Percentiles rank a stretch among this genome's conserved stretches.
phyloP scores from a whole-genome alignment of 2,113 vertebrate species.

The Ondatra zibethicus region DNA sequence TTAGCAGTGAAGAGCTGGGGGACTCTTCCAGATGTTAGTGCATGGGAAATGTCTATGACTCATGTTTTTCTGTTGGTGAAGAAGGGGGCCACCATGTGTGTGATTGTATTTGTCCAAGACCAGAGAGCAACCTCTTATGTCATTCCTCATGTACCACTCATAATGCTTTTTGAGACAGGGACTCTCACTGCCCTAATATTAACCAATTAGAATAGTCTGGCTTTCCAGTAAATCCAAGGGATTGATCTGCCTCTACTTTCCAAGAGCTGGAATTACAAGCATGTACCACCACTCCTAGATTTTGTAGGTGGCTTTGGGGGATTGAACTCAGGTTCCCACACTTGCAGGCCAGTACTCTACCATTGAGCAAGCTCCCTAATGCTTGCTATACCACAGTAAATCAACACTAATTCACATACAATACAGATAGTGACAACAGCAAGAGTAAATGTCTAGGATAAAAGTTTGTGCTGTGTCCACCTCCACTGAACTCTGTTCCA shows the following conservation, averaged over 20 bases:
- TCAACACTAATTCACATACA: background rate
- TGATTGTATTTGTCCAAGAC: background rate
- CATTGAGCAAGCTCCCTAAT: background rate
- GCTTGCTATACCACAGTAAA: background rate
- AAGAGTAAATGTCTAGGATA: background rate
- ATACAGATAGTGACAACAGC: background rate
- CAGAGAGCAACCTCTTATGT: background rate
- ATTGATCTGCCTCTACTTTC: background rate
- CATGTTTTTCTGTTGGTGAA: background rate
- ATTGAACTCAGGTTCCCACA: background rate
- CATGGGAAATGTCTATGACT: background rate
- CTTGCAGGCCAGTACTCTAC: background rate
- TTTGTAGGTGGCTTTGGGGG: background rate
- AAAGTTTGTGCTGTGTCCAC: background rate
- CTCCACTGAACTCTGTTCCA: background rate
- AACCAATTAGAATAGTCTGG: no score
- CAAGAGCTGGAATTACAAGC: background rate
- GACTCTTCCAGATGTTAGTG: background rate
- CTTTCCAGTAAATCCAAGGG: background rate
- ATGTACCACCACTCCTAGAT: background rate
- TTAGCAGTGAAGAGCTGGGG: constrained; percentile 56
- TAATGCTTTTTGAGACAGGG: background rate
- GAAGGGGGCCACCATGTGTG: no score
- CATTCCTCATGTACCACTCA: background rate
- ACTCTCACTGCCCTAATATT: background rate